Conservation (phyloP, 2,888 invertebrate species). For the Drosophila cracens region DNA sequence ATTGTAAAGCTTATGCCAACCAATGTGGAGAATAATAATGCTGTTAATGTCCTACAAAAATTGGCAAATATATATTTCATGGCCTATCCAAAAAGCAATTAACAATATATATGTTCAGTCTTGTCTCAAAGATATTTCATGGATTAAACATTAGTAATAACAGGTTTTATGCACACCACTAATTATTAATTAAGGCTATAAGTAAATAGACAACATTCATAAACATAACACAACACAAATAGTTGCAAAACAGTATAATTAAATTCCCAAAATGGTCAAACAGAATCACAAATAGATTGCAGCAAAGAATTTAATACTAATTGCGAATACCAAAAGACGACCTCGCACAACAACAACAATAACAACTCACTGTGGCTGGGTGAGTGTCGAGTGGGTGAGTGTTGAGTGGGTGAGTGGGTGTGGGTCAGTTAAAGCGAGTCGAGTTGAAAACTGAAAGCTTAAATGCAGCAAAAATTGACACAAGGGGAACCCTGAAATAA, state of each 20-base stretch:
- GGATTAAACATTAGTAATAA: background rate
- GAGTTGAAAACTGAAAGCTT: constrained; percentile 57
- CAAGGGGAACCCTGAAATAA: constrained; percentile 20
- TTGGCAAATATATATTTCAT: background rate
- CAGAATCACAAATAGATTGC: constrained; percentile 11
- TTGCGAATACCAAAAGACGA: constrained; percentile 50
- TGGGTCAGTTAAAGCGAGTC: constrained; percentile 52
- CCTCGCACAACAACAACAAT: constrained; percentile 58
- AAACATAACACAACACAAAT: constrained; percentile 1
- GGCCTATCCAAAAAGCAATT: background rate
- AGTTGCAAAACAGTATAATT: background rate
- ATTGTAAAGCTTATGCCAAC: background rate
- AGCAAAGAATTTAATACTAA: constrained; percentile 40
- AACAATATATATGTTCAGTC: background rate
- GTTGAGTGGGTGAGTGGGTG: background rate
- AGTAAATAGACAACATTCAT: background rate
- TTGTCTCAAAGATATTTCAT: background rate
- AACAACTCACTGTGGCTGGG: constrained; percentile 33
- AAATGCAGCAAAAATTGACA: constrained; percentile 63
- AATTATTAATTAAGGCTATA: background rate
- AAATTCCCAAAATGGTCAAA: constrained; percentile 2
- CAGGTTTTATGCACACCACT: background rate
- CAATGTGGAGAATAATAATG: background rate
- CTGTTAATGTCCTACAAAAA: background rate
- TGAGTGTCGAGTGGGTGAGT: background rate